Conservation (phyloP, 2,797 vertebrate genomes). For the Cossypha caffra region DNA sequence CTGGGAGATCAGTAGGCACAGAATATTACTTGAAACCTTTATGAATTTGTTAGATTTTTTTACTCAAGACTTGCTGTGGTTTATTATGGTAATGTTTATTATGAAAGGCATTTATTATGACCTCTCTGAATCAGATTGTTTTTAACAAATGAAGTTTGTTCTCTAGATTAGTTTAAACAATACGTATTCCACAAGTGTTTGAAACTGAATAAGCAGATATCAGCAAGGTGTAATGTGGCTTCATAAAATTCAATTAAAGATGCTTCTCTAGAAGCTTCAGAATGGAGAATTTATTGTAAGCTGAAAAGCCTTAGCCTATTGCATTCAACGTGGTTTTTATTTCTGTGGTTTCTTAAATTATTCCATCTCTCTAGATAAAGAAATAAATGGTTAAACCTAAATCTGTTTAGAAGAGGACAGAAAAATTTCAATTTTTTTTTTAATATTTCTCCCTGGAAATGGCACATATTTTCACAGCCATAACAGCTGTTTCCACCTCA, state of each 20-base stretch:
- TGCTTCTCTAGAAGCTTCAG: background rate
- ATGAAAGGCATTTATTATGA: background rate
- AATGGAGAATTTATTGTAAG: accelerated
- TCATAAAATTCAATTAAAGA: background rate
- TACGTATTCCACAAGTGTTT: background rate
- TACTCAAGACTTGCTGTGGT: background rate
- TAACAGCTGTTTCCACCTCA: background rate
- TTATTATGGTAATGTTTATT: background rate
- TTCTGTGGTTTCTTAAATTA: background rate
- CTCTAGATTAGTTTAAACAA: background rate
- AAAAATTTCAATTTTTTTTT: background rate
- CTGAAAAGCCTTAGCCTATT: background rate
- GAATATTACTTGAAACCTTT: background rate
- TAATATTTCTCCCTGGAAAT: background rate
- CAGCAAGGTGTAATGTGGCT: background rate
- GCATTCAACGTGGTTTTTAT: background rate
- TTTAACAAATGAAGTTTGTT: background rate
- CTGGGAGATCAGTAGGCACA: background rate
- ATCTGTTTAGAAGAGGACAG: background rate
- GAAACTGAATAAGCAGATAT: background rate
- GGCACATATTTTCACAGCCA: background rate
- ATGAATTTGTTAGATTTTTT: background rate
- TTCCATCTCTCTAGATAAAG: background rate
- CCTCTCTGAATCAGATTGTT: background rate
- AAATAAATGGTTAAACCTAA: background rate